These are phyloP conservation scores for Pomatostomus ruficeps DNA, from an alignment of 2,113 vertebrate genomes.

Conservation along the genomic window DNA sequence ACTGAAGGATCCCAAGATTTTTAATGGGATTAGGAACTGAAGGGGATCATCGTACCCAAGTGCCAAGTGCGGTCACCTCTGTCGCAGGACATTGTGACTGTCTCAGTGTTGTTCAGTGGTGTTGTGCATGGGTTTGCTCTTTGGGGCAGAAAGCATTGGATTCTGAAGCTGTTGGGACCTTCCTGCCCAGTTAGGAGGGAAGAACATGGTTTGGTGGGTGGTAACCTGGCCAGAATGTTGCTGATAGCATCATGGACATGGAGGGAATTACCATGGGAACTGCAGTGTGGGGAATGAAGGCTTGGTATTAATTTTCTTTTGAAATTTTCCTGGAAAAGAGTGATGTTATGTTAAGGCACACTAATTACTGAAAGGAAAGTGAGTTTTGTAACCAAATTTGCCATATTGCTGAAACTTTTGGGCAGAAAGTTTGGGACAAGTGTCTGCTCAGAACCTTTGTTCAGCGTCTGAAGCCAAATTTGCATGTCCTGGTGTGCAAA, in stretches of 20 bases:
- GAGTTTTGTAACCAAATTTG: neutral
- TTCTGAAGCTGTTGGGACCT: neutral
- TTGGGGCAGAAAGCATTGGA: neutral
- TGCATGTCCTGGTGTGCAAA: neutral
- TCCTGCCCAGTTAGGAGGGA: neutral
- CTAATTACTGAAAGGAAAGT: neutral
- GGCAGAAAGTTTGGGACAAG: neutral
- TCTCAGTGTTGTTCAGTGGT: neutral
- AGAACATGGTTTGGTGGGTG: neutral
- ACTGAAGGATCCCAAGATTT: neutral
- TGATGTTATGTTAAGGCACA: neutral
- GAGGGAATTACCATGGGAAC: neutral
- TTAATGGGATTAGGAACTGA: neutral
- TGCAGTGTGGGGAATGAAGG: neutral
- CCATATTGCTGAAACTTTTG: neutral
- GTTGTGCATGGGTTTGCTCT: neutral
- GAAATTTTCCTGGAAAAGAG: neutral
- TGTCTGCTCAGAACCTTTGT: neutral
- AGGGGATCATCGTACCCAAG: neutral
- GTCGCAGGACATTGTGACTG: neutral
- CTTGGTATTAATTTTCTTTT: neutral
- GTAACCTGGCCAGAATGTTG: accelerated
- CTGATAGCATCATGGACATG: neutral
- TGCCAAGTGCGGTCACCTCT: neutral
- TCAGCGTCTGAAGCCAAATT: neutral